Evolutionary conservation across 2,797 vertebrate species (phyloP), one percentile per base, ranked within the genome.

Genomic region (Anniella stebbinsi): DNA sequence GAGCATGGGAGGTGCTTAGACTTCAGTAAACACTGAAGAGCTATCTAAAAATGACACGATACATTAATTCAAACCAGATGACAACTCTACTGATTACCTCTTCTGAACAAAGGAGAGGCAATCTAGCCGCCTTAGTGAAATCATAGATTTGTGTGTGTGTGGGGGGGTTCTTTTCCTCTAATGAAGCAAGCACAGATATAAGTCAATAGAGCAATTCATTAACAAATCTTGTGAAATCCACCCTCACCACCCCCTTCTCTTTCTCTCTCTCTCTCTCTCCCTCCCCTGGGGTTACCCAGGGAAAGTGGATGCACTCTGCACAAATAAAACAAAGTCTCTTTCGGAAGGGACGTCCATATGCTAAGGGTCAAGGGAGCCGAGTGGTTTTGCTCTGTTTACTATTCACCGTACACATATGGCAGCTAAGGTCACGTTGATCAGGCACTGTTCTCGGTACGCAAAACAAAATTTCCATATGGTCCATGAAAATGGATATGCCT

Each of bases 141-240:
- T 96, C 97, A 96, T 89, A 97, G 97, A 97, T 97, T 45, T 83
- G 1, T 54, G 66, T 80, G 96, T 2, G n/a, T 69, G 51, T 70
- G 66, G 60, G 8, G 66, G 38, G 15, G 97, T 98, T 98, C 98
- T 98, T 98, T 97, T 98, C 97, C 98, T 98, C 98, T 98, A 99
- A 99, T 98, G 98, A 99, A 98, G 98, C 98, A 98, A 98, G 98
- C 97, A 97, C 98, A 97, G 98, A 98, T 98, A 97, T 97, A 98
- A 99, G 98, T 98, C 98, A 99, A 99, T 98, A 98, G 98, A 99
- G 98, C 98, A 99, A 99, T 99, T 99, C 98, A 99, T 99, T 99
- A 99, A 99, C 98, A 98, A 99, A 98, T 99, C 98, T 98, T 98
- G 97, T 95, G 95, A 97, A 98, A 98, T 98, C 41, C 60, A 54